Conservation (phyloP, 1,140 invertebrate genomes). For the Euwallacea fornicatus region DNA sequence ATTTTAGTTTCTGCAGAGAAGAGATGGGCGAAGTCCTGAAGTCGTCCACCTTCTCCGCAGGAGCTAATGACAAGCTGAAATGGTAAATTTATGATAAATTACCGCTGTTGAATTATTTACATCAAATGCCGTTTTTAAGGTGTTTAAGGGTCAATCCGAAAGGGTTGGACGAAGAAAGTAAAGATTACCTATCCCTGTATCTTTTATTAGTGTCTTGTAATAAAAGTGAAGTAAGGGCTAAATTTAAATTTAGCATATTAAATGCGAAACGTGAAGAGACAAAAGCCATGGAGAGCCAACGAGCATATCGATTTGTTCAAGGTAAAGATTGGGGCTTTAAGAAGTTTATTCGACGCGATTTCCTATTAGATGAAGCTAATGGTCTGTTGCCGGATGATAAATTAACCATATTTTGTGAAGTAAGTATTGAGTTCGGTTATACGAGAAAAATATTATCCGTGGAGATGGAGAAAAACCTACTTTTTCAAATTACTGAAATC, state of each 20-base stretch:
- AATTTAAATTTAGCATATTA: conserved; percentile 99
- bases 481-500: too few relatives aligned
- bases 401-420: conserved; percentile 99
- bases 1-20: conserved; percentile 99
- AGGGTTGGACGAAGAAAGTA: conserved; percentile 99
- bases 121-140: conserved; percentile 61
- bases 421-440: conserved; percentile 54
- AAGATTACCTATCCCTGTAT: conserved; percentile 99
- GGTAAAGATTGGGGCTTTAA: conserved; percentile 99
- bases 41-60: conserved; percentile 98
- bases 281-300: conserved; percentile 92
- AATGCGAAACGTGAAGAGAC: conserved; percentile 99
- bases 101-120: neutral
- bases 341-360: conserved; percentile 98
- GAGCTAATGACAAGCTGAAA: conserved; percentile 98
- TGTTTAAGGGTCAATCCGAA: conserved; percentile 99
- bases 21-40: conserved; percentile 99
- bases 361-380: conserved; percentile 96
- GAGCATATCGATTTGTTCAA: conserved; percentile 97
- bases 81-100: conserved; percentile 66
- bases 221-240: conserved; percentile 98
- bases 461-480: too few relatives aligned
- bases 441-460: too few relatives aligned
- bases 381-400: conserved; percentile 97
- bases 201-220: conserved; percentile 98